Evolutionary conservation across 37 sponge, comb jelly and placozoan genomes (phyloP).

Genomic region (Ianthella basta): DNA sequence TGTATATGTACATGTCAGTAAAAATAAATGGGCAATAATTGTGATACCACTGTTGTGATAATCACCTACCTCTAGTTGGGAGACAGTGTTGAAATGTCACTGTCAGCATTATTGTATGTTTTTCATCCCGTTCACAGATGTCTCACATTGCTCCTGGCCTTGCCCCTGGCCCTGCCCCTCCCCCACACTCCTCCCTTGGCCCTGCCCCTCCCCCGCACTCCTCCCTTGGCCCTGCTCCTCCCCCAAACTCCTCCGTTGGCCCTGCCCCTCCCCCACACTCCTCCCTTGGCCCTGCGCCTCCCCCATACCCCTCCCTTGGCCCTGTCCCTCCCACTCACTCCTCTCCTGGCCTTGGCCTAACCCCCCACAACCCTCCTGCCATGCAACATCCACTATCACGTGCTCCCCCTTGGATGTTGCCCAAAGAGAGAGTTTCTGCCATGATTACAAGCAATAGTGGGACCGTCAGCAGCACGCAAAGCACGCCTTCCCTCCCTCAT

Average conservation of each 20-base stretch:
- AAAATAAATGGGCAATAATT: too few relatives aligned
- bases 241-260: not conserved
- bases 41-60: too few relatives aligned
- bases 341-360: not conserved
- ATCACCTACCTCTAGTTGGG: too few relatives aligned
- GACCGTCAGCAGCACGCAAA: too few relatives aligned
- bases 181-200: not conserved
- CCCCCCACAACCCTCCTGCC: not conserved
- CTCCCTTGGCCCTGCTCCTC: not conserved
- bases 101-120: not conserved
- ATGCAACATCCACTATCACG: too few relatives aligned
- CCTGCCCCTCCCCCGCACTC: slow-evolving; percentile 12
- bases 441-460: not conserved
- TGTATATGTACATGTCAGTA: too few relatives aligned
- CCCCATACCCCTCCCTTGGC: not conserved
- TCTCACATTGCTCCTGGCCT: too few relatives aligned
- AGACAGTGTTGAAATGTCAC: too few relatives aligned
- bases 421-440: not conserved
- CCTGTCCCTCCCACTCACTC: slow-evolving; percentile 12
- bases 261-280: not conserved
- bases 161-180: slow-evolving; percentile 40
- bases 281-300: slow-evolving; percentile 36
- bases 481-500: too few relatives aligned
- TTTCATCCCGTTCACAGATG: too few relatives aligned
- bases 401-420: slow-evolving; percentile 31